Conservation (phyloP, 2,113 vertebrate genomes). For the Tragulus kanchil region DNA sequence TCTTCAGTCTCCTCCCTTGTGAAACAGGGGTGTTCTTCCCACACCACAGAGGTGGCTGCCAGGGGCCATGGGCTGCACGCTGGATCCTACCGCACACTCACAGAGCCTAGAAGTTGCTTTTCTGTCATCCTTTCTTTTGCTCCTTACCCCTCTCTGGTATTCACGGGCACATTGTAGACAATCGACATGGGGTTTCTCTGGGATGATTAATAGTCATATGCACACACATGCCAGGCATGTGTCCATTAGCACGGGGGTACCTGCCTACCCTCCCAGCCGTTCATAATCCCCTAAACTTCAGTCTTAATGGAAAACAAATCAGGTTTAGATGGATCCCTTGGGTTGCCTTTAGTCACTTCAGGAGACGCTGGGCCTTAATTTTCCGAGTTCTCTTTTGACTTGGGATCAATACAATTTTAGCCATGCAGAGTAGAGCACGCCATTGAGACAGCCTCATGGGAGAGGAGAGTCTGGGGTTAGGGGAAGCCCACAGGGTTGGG, state of each 20-base stretch:
- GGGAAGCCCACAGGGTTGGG: not conserved
- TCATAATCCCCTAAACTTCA: not conserved
- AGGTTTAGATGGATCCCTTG: not conserved
- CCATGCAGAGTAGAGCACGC: not conserved
- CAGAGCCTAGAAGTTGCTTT: not conserved
- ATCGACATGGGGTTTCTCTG: not conserved
- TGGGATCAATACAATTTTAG: not conserved
- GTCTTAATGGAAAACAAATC: not conserved
- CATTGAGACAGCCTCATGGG: not conserved
- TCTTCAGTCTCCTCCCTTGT: not conserved
- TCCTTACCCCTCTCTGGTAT: not conserved
- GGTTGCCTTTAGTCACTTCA: not conserved
- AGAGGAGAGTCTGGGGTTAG: not conserved
- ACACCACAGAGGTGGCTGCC: not conserved
- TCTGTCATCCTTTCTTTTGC: fast-evolving
- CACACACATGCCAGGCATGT: fast-evolving
- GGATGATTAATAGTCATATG: fast-evolving
- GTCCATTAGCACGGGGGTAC: not conserved
- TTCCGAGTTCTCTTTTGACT: not conserved
- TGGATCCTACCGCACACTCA: not conserved
- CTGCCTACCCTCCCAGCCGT: not conserved
- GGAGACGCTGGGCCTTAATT: not conserved
- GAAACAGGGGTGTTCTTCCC: not conserved
- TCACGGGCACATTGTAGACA: not conserved
- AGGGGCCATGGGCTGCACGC: not conserved